A percentile compares a stretch with the other conserved stretches of the same genome.
Evolutionary conservation across 2,797 vertebrate species (phyloP).

Genomic region (Channallabes apus): DNA sequence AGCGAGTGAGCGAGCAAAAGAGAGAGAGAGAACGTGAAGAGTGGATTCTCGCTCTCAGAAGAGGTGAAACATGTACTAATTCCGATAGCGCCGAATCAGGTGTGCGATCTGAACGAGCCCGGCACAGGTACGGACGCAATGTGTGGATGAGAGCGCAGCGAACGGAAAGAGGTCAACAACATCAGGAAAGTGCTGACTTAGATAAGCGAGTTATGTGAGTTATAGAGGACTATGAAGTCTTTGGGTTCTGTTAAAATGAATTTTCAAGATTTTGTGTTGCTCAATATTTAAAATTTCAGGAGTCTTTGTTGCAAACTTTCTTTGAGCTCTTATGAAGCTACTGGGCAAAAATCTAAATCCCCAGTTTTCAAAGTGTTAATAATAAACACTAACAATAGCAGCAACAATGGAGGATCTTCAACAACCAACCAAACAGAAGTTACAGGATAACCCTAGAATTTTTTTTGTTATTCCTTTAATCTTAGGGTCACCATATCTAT

Average conservation of each 20-base stretch:
- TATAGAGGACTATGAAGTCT: not conserved
- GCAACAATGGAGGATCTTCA: not conserved
- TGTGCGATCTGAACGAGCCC: not conserved
- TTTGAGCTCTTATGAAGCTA: not conserved
- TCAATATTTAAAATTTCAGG: not conserved
- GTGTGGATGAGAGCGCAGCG: not conserved
- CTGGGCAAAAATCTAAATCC: not conserved
- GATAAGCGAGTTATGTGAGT: not conserved
- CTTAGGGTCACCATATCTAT: too few species aligned
- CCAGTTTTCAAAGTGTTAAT: not conserved
- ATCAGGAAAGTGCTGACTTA: slow-evolving; percentile 16
- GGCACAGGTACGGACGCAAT: not conserved
- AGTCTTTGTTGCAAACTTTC: too few species aligned
- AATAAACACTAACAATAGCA: not conserved
- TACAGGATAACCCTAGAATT: too few species aligned
- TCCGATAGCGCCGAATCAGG: slow-evolving; percentile 9
- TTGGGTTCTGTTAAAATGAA: not conserved
- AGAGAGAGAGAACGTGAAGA: slow-evolving; percentile 2
- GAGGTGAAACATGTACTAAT: slow-evolving; percentile 13
- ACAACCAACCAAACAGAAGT: too few species aligned
- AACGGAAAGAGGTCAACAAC: not conserved
- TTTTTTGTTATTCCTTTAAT: too few species aligned
- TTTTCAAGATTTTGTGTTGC: too few species aligned
- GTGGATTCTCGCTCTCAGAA: not conserved
- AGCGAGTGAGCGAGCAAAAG: not conserved